Conservation (phyloP, 2,113 vertebrate species). For the Cathartes aura region DNA sequence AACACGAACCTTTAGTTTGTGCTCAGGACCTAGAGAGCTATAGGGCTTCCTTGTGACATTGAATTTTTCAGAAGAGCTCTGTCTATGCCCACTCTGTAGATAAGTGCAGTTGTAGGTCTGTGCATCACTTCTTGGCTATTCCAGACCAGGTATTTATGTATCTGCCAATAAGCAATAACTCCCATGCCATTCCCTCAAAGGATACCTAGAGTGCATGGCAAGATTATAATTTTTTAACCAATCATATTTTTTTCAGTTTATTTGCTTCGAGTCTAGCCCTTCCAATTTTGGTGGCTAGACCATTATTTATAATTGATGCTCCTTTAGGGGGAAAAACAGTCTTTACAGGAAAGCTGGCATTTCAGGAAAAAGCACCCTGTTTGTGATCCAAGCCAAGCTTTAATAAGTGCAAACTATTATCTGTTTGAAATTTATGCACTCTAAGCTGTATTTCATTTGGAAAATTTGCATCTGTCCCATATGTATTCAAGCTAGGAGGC, state of each 20-base stretch:
- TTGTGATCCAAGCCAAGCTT: conserved; percentile 52
- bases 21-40: not conserved
- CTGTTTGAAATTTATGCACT: conserved; percentile 67
- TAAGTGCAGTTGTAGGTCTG: not conserved
- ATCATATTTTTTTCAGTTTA: conserved; percentile 5
- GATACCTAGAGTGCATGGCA: not conserved
- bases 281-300: conserved; percentile 6
- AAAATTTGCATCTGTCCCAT: conserved; percentile 73
- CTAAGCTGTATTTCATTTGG: conserved; percentile 66
- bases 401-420: conserved; percentile 68
- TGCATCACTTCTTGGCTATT: not conserved
- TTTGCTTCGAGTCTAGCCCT: conserved; percentile 15
- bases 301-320: conserved; percentile 64
- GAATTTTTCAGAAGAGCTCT: not conserved
- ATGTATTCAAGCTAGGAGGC: conserved; percentile 63
- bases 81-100: not conserved
- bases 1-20: not conserved
- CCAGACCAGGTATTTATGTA: not conserved
- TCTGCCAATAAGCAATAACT: not conserved
- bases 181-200: not conserved
- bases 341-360: conserved; percentile 30
- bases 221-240: conserved; percentile 35
- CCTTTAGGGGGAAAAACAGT: conserved; percentile 26
- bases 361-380: conserved; percentile 36
- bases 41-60: not conserved